Evolutionary conservation across 2,888 invertebrate genomes (phyloP).

Genomic region (Sesamia inferens): DNA sequence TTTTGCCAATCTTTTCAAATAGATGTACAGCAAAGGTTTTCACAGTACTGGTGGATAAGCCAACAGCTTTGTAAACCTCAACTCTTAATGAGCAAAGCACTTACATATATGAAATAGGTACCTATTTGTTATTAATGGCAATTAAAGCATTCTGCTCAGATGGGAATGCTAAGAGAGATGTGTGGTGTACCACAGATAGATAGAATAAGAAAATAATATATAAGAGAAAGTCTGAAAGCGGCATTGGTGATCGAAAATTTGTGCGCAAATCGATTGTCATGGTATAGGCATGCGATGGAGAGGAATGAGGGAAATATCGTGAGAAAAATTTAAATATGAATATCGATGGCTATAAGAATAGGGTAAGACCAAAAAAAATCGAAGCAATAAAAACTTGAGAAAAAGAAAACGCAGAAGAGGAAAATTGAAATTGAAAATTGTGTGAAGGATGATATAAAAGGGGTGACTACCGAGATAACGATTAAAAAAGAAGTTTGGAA

Average conservation of each 20-base stretch:
- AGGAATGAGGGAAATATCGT: neutral
- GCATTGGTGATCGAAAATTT: neutral
- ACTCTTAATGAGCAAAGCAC: constrained; percentile 13
- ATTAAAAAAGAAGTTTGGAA: neutral
- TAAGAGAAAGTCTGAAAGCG: neutral
- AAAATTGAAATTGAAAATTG: neutral
- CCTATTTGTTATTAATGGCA: neutral
- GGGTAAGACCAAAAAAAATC: neutral
- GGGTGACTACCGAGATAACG: neutral
- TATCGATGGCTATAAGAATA: neutral
- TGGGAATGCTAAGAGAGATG: neutral
- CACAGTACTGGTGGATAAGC: constrained; percentile 11
- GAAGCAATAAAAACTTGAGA: neutral
- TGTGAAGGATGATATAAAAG: neutral
- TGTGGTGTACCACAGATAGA: neutral
- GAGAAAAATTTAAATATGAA: neutral
- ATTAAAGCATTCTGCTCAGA: neutral
- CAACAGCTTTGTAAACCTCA: constrained; percentile 6
- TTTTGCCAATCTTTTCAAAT: constrained; percentile 44
- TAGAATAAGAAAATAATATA: neutral
- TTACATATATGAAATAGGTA: constrained; percentile 6
- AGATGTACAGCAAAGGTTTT: constrained; percentile 23
- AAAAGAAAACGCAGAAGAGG: neutral
- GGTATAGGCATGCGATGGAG: neutral
- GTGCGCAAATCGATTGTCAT: neutral